Base-by-base conservation (phyloP, 2,113 vertebrate genomes). In the Xiphorhynchus elegans region DNA sequence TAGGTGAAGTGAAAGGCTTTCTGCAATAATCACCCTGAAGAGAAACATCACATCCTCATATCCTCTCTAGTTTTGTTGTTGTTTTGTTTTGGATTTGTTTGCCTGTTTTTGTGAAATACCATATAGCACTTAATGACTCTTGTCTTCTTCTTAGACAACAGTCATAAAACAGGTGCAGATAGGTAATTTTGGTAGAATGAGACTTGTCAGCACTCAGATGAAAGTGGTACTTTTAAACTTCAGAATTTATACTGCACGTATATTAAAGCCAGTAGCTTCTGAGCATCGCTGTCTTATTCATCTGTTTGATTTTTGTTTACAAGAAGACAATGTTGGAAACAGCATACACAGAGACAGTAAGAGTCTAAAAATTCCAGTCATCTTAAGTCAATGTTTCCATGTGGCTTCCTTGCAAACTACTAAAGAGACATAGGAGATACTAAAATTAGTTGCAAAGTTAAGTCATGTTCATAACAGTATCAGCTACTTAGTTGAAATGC, bases 351-450 rank as follows among this genome's bases (percentile, higher is more conserved):
- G 31, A 80, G 55, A 63, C 33, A 80, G 46, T 39, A 52, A 82
- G 31, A 73, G 35, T 76, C 67, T 80, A 76, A 92, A 85, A 86
- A 94, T 95, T 96, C 90, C 90, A 59, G 83, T 92, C 31, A 50
- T 94, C 75, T 94, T 86, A 95, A 93, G 75, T 95, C 90, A 90
- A 28, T 60, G 28, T 95, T 95, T 96, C 92, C 92, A 39, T 77
- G 94, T 80, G 59, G 13, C 63, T 95, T 95, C 84, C 73, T 82
- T 87, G 92, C 29, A 89, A 81, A 81, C 84, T 72, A 69, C 62
- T 91, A 75, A 46, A 75, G 85, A 90, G 49, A 87, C 46, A 69
- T 52, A 88, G 17, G 50, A 87, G 67, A 68, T 82, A 87, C 84
- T 96, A 93, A 91, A 96, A 91, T 91, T 89, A 91, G 84, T 89